These are phyloP conservation scores for Pollachius pollachius DNA, from an alignment of 2,113 vertebrate genomes.

Conservation along the genomic window DNA sequence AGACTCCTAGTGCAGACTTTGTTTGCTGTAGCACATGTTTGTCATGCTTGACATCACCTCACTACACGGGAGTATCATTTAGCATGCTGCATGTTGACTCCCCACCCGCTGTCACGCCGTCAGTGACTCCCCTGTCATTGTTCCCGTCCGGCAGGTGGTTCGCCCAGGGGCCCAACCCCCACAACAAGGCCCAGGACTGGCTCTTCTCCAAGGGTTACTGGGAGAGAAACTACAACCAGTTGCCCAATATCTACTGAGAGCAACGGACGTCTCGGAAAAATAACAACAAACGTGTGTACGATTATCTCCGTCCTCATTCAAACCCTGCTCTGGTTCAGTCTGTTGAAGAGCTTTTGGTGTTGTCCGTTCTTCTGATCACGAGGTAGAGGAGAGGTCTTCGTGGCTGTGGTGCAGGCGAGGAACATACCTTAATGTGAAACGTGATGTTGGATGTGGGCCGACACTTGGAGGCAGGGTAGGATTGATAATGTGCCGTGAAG, in stretches of 20 bases:
- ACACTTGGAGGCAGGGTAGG: slow-evolving; percentile 1
- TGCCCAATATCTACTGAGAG: slow-evolving; percentile 94
- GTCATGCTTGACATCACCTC: not conserved
- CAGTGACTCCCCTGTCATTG: not conserved
- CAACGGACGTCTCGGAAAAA: slow-evolving; percentile 1
- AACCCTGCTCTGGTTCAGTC: slow-evolving; percentile 25
- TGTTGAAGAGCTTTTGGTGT: slow-evolving; percentile 7
- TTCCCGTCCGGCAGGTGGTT: slow-evolving; percentile 85
- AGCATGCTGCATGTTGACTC: not conserved
- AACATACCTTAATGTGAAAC: not conserved
- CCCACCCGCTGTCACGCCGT: not conserved
- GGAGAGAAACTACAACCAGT: slow-evolving; percentile 89
- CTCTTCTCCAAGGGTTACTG: slow-evolving; percentile 93
- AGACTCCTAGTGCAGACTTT: too few relatives aligned
- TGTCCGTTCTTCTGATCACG: not conserved
- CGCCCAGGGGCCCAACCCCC: slow-evolving; percentile 88
- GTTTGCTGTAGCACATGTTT: too few relatives aligned
- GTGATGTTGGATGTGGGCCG: not conserved
- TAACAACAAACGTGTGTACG: slow-evolving; percentile 3
- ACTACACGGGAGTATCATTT: not conserved
- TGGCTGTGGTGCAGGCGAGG: slow-evolving; percentile 13
- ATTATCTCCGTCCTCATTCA: slow-evolving; percentile 23
- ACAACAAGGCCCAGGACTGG: slow-evolving; percentile 94
- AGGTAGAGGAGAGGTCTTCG: not conserved
- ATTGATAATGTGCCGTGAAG: not conserved